A percentile compares a stretch with the other conserved stretches of the same genome.
These are phyloP conservation scores for Lucinisca nassula DNA, from an alignment of 2,888 invertebrate genomes.

Conservation along the genomic window DNA sequence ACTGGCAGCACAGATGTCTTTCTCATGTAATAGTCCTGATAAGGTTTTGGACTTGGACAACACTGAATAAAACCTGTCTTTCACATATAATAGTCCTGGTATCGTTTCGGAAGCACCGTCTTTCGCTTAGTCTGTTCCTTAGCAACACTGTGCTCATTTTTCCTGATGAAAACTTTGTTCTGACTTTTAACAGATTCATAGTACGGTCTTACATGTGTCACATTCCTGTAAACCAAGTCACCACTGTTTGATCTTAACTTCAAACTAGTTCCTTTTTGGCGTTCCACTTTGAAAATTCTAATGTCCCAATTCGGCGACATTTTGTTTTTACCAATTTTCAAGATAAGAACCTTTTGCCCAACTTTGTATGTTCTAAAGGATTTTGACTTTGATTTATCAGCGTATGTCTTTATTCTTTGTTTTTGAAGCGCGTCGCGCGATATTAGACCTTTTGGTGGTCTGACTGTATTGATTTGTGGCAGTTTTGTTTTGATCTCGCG, in stretches of 20 bases:
- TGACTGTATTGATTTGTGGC: background rate
- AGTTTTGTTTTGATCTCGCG: background rate
- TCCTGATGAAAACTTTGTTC: background rate
- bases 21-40: no score
- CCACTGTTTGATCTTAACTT: background rate
- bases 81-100: background rate
- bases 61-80: no score
- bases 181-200: background rate
- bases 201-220: background rate
- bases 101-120: background rate
- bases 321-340: background rate
- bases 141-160: background rate
- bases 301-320: background rate
- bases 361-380: background rate
- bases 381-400: background rate
- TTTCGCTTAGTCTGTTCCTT: background rate
- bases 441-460: background rate
- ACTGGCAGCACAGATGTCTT: no score
- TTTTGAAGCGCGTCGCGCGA: background rate
- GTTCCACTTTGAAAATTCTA: background rate
- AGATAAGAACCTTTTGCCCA: constrained; percentile 7
- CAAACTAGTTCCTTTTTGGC: background rate
- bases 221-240: background rate
- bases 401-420: background rate
- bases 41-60: no score